Conservation (phyloP, 2,888 invertebrate genomes). For the Spodoptera exigua region DNA sequence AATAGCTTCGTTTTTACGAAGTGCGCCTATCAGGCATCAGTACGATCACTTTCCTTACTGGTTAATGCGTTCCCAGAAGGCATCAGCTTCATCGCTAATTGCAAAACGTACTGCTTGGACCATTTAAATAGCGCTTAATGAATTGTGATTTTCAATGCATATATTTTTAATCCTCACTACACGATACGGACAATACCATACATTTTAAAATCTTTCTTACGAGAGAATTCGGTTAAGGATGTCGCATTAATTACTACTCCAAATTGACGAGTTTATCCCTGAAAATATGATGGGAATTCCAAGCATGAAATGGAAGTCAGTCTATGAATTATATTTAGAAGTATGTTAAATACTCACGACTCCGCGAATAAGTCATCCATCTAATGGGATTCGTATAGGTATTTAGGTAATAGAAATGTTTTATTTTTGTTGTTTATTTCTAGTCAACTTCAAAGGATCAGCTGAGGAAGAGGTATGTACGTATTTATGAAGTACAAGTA, state of each 20-base stretch:
- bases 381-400: constrained; percentile 38
- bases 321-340: constrained; percentile 18
- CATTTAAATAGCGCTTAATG: too few relatives aligned
- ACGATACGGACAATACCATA: too few relatives aligned
- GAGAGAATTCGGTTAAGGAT: constrained; percentile 54
- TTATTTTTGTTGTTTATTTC: constrained; percentile 44
- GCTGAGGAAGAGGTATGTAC: constrained; percentile 50
- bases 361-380: constrained; percentile 37
- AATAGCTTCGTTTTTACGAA: constrained; percentile 54
- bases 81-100: constrained; percentile 43
- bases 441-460: constrained; percentile 58
- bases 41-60: constrained; percentile 46
- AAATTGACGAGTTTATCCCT: constrained; percentile 21
- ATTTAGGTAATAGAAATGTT: constrained; percentile 33
- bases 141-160: too few relatives aligned
- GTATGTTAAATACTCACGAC: constrained; percentile 27
- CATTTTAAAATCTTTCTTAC: constrained; percentile 57
- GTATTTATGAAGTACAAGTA: constrained; percentile 61
- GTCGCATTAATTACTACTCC: constrained; percentile 26
- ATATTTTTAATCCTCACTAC: constrained; percentile 59
- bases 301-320: constrained; percentile 37
- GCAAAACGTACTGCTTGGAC: constrained; percentile 42
- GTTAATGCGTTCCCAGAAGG: constrained; percentile 17
- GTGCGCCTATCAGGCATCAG: constrained; percentile 52
- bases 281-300: constrained; percentile 28